Percentiles rank a stretch among this genome's conserved stretches.
Conservation (phyloP, 2,888 invertebrate genomes). For the Eubasilissa splendida region DNA sequence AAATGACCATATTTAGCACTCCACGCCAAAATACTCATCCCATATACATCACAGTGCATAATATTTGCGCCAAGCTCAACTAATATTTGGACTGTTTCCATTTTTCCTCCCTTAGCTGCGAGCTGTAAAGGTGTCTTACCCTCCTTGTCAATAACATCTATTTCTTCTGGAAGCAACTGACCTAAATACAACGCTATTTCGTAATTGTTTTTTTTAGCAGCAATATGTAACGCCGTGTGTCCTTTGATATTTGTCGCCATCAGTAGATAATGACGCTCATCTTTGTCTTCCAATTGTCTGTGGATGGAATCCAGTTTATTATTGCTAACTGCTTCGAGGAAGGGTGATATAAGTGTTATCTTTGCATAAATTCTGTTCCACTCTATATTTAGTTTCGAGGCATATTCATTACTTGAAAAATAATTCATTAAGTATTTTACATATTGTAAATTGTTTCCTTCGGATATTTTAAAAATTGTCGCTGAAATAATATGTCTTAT, state of each 20-base stretch:
- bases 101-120: background rate
- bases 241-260: background rate
- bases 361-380: background rate
- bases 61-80: background rate
- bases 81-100: background rate
- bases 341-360: background rate
- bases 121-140: conserved; percentile 6
- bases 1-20: background rate
- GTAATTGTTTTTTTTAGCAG: background rate
- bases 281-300: background rate
- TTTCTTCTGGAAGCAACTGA: background rate
- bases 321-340: background rate
- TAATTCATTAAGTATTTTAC: no score
- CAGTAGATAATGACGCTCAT: background rate
- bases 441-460: background rate
- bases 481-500: background rate
- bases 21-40: conserved; percentile 4
- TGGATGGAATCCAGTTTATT: background rate
- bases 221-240: conserved; percentile 1
- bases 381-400: background rate
- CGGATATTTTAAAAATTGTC: background rate
- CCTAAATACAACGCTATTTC: background rate
- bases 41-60: background rate
- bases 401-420: no score
- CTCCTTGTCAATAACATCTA: background rate